These are phyloP conservation scores for Crocodylus rhombifer DNA, from an alignment of 2,797 vertebrate genomes.

Conservation along the genomic window DNA sequence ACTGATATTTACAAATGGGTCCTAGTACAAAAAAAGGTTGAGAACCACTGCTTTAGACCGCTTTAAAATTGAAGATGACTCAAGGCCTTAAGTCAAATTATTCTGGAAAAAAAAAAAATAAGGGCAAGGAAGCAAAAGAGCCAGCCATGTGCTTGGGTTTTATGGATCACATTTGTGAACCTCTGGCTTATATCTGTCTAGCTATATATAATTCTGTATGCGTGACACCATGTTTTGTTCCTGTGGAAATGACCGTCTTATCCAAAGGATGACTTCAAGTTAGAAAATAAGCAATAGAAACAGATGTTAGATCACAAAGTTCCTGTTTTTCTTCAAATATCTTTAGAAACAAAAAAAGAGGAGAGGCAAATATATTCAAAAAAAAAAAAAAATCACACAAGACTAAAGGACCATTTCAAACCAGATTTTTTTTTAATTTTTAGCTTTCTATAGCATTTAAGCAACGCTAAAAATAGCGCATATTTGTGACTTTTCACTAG, in stretches of 20 bases:
- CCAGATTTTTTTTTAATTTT: neutral
- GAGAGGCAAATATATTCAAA: neutral
- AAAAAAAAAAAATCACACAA: neutral
- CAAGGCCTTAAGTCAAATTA: neutral
- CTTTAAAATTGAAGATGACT: neutral
- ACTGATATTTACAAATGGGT: too few species aligned
- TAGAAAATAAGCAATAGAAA: neutral
- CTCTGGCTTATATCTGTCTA: neutral
- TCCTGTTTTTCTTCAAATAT: neutral
- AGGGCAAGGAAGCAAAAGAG: neutral
- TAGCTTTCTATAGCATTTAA: neutral
- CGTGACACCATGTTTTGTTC: neutral
- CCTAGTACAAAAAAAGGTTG: too few species aligned
- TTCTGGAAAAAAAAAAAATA: neutral
- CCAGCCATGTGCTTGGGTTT: neutral
- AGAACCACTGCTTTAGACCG: too few species aligned
- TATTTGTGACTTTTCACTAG: neutral
- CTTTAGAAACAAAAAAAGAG: neutral
- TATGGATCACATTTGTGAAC: neutral
- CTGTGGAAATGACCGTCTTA: neutral
- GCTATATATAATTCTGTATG: neutral
- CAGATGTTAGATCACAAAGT: neutral
- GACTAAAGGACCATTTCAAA: neutral
- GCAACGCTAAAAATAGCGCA: neutral
- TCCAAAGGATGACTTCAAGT: neutral